Evolutionary conservation across 2,113 vertebrate genomes (phyloP).

Genomic region (Hippolais icterina): DNA sequence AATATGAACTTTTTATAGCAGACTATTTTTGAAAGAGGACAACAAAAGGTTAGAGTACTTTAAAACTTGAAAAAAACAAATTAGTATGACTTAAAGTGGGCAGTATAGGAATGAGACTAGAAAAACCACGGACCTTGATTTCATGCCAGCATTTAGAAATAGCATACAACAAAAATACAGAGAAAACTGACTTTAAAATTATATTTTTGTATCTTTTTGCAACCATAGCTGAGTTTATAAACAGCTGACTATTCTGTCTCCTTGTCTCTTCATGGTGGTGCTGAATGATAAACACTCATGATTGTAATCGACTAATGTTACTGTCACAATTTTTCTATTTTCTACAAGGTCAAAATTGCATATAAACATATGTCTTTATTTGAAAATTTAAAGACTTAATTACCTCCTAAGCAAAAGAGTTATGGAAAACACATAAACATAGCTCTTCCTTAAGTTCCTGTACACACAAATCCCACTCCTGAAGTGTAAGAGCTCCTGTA

Average conservation of each 20-base stretch:
- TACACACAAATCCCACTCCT: neutral
- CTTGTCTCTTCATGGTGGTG: neutral
- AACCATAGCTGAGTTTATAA: neutral
- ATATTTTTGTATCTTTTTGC: neutral
- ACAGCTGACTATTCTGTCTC: neutral
- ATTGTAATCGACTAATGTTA: neutral
- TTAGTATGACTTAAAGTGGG: neutral
- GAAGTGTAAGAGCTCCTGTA: neutral
- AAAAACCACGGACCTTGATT: neutral
- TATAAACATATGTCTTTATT: neutral
- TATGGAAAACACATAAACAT: neutral
- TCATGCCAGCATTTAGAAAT: neutral
- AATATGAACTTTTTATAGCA: slow-evolving; percentile 47
- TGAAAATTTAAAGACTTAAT: neutral
- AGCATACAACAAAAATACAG: neutral
- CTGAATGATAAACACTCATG: neutral
- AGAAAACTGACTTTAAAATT: neutral
- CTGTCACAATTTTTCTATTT: neutral
- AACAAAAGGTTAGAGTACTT: slow-evolving; percentile 45
- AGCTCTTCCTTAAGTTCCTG: neutral
- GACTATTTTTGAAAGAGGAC: slow-evolving; percentile 46
- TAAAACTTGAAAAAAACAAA: slow-evolving; percentile 15
- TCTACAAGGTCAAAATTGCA: neutral
- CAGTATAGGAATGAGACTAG: neutral
- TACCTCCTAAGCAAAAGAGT: neutral